Evolutionary conservation across 2,797 vertebrate species (phyloP).

Genomic region (Halcyon chelicuti): DNA sequence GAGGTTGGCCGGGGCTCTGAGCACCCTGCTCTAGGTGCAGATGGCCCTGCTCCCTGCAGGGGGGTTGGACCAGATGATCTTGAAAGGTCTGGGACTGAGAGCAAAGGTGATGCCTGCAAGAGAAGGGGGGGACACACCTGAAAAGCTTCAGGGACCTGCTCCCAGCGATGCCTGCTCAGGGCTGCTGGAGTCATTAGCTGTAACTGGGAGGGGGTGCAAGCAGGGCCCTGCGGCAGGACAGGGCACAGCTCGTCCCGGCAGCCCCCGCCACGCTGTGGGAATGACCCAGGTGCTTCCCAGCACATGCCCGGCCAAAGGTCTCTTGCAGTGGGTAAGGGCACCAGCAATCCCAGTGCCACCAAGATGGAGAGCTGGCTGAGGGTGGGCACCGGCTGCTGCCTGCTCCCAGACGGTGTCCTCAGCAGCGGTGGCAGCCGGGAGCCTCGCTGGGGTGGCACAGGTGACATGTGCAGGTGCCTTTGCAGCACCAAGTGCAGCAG

Average conservation of each 20-base stretch:
- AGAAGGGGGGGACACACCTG: background rate
- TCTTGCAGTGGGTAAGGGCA: background rate
- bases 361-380: background rate
- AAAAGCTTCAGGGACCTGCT: background rate
- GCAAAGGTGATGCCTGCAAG: background rate
- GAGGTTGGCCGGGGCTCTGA: background rate
- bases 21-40: background rate
- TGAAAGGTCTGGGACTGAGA: background rate
- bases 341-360: background rate
- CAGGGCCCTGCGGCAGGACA: background rate
- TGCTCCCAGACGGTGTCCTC: background rate
- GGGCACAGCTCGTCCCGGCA: background rate
- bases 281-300: background rate
- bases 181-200: background rate
- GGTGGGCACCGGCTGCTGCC: background rate
- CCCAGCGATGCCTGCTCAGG: background rate
- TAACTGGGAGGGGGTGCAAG: background rate
- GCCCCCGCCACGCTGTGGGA: background rate
- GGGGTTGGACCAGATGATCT: background rate
- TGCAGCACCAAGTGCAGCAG: background rate
- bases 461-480: background rate
- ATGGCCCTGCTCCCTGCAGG: background rate
- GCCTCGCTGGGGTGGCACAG: background rate
- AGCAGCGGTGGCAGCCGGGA: background rate
- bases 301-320: background rate